Base-by-base conservation (phyloP, 1,140 invertebrate genomes). In the Antheraea pernyi region DNA sequence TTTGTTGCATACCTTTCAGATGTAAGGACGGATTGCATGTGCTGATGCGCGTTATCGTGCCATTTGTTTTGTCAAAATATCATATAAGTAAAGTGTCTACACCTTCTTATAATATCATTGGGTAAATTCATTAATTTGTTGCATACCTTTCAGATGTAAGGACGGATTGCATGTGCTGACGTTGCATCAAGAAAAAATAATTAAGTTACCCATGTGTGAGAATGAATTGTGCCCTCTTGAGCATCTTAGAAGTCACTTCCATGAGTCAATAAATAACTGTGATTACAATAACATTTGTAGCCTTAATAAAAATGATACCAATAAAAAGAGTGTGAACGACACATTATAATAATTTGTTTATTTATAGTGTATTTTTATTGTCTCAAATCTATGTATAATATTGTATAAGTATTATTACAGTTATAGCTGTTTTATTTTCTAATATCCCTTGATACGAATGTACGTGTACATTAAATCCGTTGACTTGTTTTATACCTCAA, bases 161-260 rank as follows among this genome's bases (percentile, higher is more conserved):
- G 82, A 90, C 60, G 86, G 91, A 7, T 91, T 94, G 18, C 94
- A 95, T 79, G 88, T 97, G 42, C 84, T 97, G 66, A 92, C 95
- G 0, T 82, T 97, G 74, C 95, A 97, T 84, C 96, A 97, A 88
- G 96, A 97, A 86, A 92, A 93, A 63, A 86, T 94, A 7, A 89
- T 97, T 6, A 93, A 91, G 71, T 80, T 97, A 59, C 94, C 95
- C 7, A 94, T 94, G 68, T 97, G 96, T 84, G 90, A 94, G 18
- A 79, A 93, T 46, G 80, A 94, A 70, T 93, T 96, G 8, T 97
- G 96, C 88, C 94, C 95, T 58, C 78, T 96, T 36, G 78, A 93
- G n/a, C 89, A 80, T 67, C 87, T 97, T 77, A 93, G 92, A 74
- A 73, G 93, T 10, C 82, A 93, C 53, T 96, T 95, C 78, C 83